Conservation (phyloP, 2,113 vertebrate genomes). For the Sminthopsis crassicaudata region DNA sequence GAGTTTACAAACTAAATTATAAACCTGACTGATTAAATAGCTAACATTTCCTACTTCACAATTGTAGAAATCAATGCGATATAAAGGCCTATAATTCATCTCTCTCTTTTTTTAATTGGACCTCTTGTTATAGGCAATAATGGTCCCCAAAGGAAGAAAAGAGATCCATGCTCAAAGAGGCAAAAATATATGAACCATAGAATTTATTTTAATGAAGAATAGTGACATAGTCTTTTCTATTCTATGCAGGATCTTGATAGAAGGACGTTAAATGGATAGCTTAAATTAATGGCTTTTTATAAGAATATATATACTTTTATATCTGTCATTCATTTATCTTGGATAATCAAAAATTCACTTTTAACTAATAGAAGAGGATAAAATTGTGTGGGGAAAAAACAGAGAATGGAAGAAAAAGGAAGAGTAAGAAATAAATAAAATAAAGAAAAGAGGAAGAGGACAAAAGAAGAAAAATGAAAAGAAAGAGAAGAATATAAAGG, state of each 20-base stretch:
- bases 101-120: conserved; percentile 72
- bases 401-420: background rate
- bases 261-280: background rate
- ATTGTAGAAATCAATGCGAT: conserved; percentile 67
- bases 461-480: background rate
- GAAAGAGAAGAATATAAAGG: background rate
- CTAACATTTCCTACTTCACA: conserved; percentile 73
- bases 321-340: background rate
- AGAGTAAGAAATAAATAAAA: background rate
- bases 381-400: background rate
- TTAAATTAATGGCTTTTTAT: background rate
- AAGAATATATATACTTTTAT: background rate
- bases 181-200: background rate
- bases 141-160: conserved; percentile 47
- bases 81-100: conserved; percentile 69
- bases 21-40: conserved; percentile 78
- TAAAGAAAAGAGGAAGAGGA: background rate
- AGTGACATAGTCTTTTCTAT: background rate
- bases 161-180: conserved; percentile 37
- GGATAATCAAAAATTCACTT: background rate
- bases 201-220: conserved; percentile 30
- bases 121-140: conserved; percentile 66
- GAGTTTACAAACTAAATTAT: conserved; percentile 81
- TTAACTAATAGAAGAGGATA: background rate
- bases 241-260: background rate